Conservation (phyloP, 2,797 vertebrate species). For the Amblyraja radiata region DNA sequence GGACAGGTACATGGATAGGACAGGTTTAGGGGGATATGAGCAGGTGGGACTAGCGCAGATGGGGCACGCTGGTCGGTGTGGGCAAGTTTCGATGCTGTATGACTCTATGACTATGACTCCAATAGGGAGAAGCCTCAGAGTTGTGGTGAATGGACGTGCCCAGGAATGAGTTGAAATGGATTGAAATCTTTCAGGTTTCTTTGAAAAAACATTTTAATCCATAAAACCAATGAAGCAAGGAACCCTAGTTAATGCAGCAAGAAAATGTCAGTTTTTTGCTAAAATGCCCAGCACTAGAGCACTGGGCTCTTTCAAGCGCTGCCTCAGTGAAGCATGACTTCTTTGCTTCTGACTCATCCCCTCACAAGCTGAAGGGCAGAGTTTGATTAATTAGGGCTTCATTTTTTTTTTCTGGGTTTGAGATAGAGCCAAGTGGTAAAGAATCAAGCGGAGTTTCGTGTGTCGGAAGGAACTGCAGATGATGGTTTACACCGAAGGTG, state of each 20-base stretch:
- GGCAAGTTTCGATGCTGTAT: too few relatives aligned
- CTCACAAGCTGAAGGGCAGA: not conserved
- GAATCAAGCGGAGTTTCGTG: not conserved
- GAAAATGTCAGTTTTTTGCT: not conserved
- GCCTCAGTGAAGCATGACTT: not conserved
- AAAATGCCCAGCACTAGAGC: not conserved
- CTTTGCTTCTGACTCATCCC: not conserved
- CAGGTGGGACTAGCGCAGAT: too few relatives aligned
- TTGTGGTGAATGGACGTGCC: too few relatives aligned
- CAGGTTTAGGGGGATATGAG: too few relatives aligned
- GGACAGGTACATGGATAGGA: too few relatives aligned
- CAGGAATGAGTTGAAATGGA: too few relatives aligned
- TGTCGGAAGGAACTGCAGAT: too few relatives aligned
- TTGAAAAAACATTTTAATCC: not conserved
- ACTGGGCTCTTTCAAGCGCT: not conserved
- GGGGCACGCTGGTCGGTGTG: too few relatives aligned
- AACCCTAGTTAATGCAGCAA: not conserved
- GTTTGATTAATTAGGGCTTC: not conserved
- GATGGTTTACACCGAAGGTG: too few relatives aligned
- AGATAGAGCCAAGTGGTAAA: not conserved
- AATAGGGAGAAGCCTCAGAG: too few relatives aligned
- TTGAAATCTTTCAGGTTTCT: too few relatives aligned
- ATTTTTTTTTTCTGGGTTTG: not conserved
- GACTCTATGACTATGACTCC: too few relatives aligned
- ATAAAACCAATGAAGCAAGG: not conserved